Percentiles rank a stretch among this genome's conserved stretches.
phyloP scores from a whole-genome alignment of 1,140 invertebrate species.

The Pseudoatta argentina region DNA sequence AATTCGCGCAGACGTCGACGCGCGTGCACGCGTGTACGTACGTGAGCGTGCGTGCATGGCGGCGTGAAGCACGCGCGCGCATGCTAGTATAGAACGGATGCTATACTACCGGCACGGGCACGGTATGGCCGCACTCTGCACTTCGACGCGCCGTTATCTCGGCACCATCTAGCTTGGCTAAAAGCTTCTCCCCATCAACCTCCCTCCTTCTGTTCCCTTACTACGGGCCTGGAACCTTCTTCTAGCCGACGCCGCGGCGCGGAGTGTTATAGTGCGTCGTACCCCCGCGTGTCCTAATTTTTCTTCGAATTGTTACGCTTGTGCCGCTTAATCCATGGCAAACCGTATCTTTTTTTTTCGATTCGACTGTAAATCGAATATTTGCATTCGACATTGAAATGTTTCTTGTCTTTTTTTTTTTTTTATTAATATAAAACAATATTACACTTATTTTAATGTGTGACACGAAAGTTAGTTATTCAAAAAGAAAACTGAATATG shows the following conservation, averaged over 20 bases:
- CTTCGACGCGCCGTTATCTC: slow-evolving; percentile 85
- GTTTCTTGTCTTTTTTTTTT: not conserved
- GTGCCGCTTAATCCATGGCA: not conserved
- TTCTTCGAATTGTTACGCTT: slow-evolving; percentile 72
- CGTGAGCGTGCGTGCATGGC: not conserved
- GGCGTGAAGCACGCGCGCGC: not conserved
- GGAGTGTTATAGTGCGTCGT: slow-evolving; percentile 1
- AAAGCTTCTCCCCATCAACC: slow-evolving; percentile 87
- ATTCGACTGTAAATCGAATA: not conserved
- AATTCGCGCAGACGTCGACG: not conserved
- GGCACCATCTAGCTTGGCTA: slow-evolving; percentile 86
- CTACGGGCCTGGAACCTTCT: slow-evolving; percentile 51
- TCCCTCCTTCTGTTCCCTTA: slow-evolving; percentile 69
- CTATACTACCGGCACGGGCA: slow-evolving; percentile 63
- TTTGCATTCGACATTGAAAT: not conserved
- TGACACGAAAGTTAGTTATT: not conserved
- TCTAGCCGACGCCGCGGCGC: slow-evolving; percentile 23
- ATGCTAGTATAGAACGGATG: slow-evolving; percentile 58
- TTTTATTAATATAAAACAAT: not conserved
- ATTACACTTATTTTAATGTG: not conserved
- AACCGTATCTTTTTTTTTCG: not conserved
- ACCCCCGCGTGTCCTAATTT: slow-evolving; percentile 79
- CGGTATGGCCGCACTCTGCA: slow-evolving; percentile 79
- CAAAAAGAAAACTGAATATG: not conserved
- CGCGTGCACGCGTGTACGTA: not conserved